Percentiles rank a stretch among this genome's conserved stretches.
These are phyloP conservation scores for Drosophila neonasuta DNA, from an alignment of 2,888 invertebrate species.

Conservation along the genomic window DNA sequence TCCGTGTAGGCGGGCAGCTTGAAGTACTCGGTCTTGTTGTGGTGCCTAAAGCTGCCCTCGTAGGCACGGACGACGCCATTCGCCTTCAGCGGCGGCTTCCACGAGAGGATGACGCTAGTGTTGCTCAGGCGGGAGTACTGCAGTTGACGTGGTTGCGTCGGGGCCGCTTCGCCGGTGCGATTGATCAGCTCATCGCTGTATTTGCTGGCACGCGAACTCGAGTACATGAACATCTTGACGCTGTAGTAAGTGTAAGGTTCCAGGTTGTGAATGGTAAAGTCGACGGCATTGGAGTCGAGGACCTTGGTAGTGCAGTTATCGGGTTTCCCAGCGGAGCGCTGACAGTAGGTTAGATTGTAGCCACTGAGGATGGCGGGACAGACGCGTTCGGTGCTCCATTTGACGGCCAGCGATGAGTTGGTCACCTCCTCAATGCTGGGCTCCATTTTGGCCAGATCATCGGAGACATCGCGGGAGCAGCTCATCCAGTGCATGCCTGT, in stretches of 20 bases:
- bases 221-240: constrained; percentile 86
- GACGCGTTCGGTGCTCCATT: constrained; percentile 90
- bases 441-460: constrained; percentile 78
- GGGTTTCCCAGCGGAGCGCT: constrained; percentile 51
- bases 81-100: constrained; percentile 86
- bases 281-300: constrained; percentile 52
- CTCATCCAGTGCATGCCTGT: constrained; percentile 94
- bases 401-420: constrained; percentile 84
- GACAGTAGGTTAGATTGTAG: constrained; percentile 89
- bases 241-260: constrained; percentile 90
- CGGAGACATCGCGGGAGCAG: constrained; percentile 83
- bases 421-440: constrained; percentile 66
- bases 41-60: constrained; percentile 29
- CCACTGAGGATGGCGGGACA: constrained; percentile 88
- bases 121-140: constrained; percentile 33
- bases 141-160: constrained; percentile 82
- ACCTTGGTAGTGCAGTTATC: constrained; percentile 63
- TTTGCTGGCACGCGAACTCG: constrained; percentile 83
- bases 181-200: constrained; percentile 85
- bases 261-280: constrained; percentile 85
- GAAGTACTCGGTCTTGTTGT: constrained; percentile 43
- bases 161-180: constrained; percentile 88
- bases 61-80: constrained; percentile 87
- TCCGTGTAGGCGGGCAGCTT: constrained; percentile 32
- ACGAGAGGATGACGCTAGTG: constrained; percentile 71